phyloP scores from a whole-genome alignment of 1,140 invertebrate genomes.

The Ruditapes philippinarum region DNA sequence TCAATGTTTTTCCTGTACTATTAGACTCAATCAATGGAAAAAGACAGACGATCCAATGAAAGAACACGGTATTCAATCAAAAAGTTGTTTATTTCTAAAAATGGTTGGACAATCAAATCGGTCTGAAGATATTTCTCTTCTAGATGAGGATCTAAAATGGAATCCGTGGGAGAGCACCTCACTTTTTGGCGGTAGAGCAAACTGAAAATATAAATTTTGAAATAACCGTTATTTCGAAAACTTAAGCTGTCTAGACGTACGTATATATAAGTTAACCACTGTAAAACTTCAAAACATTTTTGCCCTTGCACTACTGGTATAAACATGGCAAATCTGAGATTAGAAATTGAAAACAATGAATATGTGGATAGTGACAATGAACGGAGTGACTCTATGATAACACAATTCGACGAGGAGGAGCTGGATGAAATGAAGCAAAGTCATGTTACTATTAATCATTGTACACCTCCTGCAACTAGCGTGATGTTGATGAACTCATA shows the following conservation, averaged over 20 bases:
- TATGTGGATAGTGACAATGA: neutral
- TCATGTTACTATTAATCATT: constrained; percentile 1
- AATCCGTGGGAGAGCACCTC: neutral
- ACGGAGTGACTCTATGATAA: neutral
- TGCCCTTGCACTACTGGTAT: neutral
- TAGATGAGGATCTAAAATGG: neutral
- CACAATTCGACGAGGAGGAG: neutral
- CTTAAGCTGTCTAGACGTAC: too few relatives aligned
- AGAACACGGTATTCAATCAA: constrained; percentile 32
- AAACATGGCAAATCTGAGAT: neutral
- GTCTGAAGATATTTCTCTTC: constrained; percentile 6
- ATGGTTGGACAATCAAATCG: constrained; percentile 54
- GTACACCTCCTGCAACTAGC: neutral
- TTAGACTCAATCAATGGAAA: constrained; percentile 38
- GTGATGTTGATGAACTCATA: constrained; percentile 52
- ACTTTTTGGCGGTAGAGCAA: neutral
- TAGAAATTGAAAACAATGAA: neutral
- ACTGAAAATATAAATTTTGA: neutral
- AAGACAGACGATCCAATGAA: constrained; percentile 13
- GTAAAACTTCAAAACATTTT: neutral
- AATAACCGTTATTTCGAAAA: constrained; percentile 43
- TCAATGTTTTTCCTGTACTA: neutral
- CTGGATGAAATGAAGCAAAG: neutral
- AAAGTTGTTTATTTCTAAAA: constrained; percentile 27
- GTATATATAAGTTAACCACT: neutral